Conservation (phyloP, 2,797 vertebrate species). For the Neopelma chrysocephalum region DNA sequence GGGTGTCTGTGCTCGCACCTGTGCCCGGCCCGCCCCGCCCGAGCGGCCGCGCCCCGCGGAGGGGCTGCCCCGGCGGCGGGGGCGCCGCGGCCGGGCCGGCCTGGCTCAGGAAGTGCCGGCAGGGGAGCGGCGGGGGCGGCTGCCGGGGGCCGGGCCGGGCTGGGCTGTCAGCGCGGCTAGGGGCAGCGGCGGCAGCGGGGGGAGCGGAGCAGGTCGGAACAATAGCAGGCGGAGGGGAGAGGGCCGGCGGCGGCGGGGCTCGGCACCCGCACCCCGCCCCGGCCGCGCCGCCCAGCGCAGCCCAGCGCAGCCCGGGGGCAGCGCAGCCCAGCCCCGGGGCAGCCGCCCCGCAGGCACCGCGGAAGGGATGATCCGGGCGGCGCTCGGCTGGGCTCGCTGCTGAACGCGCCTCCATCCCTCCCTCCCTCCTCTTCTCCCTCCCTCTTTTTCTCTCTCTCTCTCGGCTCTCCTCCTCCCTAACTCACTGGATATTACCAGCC, state of each 20-base stretch:
- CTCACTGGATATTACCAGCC: constrained; percentile 68
- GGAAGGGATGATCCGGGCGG: constrained; percentile 44
- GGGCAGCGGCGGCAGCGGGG: constrained; percentile 38
- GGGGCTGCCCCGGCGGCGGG: neutral
- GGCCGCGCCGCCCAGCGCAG: neutral
- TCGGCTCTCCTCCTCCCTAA: constrained; percentile 43
- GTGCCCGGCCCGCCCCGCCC: neutral
- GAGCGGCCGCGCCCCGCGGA: neutral
- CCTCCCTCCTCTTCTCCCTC: constrained; percentile 22
- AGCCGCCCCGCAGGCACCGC: constrained; percentile 40
- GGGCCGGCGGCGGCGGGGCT: neutral
- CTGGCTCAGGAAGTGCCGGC: neutral
- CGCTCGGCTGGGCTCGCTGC: constrained; percentile 21
- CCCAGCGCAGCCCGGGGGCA: neutral
- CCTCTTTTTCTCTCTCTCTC: neutral
- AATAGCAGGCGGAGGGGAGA: constrained; percentile 68
- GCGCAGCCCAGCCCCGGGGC: constrained; percentile 22
- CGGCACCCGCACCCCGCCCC: constrained; percentile 34
- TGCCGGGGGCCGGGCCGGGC: neutral
- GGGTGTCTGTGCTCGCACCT: neutral
- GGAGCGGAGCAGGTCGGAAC: constrained; percentile 70
- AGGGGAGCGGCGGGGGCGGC: neutral
- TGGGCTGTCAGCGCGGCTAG: constrained; percentile 6
- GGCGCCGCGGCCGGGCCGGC: neutral
- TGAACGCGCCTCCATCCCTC: constrained; percentile 58